Evolutionary conservation across 2,113 vertebrate genomes (phyloP).

Genomic region (Bostrychus sinensis): DNA sequence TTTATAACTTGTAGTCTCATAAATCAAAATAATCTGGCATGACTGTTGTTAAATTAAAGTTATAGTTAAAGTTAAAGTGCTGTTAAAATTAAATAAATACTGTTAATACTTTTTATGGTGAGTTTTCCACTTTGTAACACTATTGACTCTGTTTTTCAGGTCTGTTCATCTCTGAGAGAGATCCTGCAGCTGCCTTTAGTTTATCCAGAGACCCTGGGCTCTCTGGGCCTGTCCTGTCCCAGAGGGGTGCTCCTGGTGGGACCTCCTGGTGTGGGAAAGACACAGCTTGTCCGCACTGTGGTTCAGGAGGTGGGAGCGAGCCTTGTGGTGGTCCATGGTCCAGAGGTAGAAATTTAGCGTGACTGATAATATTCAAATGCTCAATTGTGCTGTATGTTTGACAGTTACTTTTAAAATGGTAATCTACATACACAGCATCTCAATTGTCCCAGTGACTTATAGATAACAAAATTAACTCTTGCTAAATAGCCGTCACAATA

Average conservation of each 20-base stretch:
- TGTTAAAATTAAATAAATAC: no score
- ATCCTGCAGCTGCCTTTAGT: conserved; percentile 84
- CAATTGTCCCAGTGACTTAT: no score
- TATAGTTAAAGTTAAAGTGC: no score
- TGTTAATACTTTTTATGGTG: no score
- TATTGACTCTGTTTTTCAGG: conserved; percentile 37
- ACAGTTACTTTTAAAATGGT: no score
- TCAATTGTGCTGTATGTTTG: not conserved
- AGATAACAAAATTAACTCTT: no score
- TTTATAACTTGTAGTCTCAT: no score
- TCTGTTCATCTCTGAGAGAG: conserved; percentile 78
- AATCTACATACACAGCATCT: no score
- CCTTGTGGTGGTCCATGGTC: conserved; percentile 83
- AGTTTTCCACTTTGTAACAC: not conserved
- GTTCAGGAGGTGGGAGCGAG: conserved; percentile 82
- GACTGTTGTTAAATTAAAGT: no score
- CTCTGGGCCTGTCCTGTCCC: conserved; percentile 83
- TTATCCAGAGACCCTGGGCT: conserved; percentile 81
- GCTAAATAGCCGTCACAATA: no score
- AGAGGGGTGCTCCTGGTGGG: conserved; percentile 89
- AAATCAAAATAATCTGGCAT: no score
- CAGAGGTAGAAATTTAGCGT: conserved; percentile 63
- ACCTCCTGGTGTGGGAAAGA: conserved; percentile 92
- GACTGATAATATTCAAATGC: not conserved
- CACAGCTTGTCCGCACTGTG: conserved; percentile 82